Evolutionary conservation across 2,113 vertebrate genomes (phyloP), one percentile per base, ranked within the genome.

Genomic region (Seriola aureovittata): DNA sequence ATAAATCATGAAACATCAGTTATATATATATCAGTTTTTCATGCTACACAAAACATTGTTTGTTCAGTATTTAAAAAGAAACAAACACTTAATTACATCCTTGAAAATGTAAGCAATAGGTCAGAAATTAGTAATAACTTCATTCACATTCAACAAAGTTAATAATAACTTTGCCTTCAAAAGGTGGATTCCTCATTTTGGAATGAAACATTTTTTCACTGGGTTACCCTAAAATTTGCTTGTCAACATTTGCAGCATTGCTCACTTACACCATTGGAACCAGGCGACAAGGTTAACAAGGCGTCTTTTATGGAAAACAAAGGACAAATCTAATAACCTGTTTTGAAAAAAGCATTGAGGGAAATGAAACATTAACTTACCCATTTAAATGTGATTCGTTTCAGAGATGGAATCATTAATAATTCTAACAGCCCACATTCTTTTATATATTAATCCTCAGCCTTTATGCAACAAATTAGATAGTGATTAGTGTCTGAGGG

Each of bases 201-300:
- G 36, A 75, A 52, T 34, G n/a, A 68, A 44, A 68, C 23, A 32
- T 48, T 42, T 62, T 46, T 23, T 58, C 52, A 44, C 8, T 59
- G 19, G 8, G 23, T 36, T 57, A 40, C 17, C 11, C 8, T 58
- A 34, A n/a, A 67, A 77, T 40, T 4, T 52, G 52, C 60, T 36
- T 38, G 40, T 66, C 59, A 66, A 36, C 21, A 63, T 74, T 67
- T 29, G 16, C 4, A 48, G 57, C 36, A 75, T 60, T 66, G 23
- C 44, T 70, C 25, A 70, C 17, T 63, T 63, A 50, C 68, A 81
- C 21, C 38, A 55, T 1, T 0, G 10, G 60, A 29, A 25, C 60
- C 23, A 29, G 12, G 50, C 36, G 29, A 44, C 75, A 69, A 69
- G 57, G 70, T 79, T 57, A 79, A 57, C 40, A 8, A 9, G 46